Conservation (phyloP, 2,113 vertebrate species). For the Ancistrus triradiatus region DNA sequence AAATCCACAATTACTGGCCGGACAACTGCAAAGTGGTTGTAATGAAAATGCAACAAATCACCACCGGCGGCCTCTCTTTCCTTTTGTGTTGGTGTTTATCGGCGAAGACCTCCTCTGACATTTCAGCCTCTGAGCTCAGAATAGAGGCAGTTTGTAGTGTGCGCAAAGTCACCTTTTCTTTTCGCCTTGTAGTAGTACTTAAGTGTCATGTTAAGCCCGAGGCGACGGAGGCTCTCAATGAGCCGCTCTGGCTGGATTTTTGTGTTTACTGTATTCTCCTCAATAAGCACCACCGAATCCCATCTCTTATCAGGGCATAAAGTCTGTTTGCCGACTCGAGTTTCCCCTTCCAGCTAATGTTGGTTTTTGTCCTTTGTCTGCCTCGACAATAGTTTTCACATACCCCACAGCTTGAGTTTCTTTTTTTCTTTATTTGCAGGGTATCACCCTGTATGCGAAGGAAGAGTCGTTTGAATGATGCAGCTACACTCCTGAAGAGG, state of each 20-base stretch:
- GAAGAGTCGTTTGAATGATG: slow-evolving; percentile 67
- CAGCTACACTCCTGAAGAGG: slow-evolving; percentile 74
- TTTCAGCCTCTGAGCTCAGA: slow-evolving; percentile 66
- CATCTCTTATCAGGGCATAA: slow-evolving; percentile 81
- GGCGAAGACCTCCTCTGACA: slow-evolving; percentile 65
- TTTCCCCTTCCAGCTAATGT: slow-evolving; percentile 85
- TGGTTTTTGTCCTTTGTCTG: slow-evolving; percentile 79
- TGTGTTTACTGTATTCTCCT: slow-evolving; percentile 83
- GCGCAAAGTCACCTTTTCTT: slow-evolving; percentile 73
- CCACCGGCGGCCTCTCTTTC: slow-evolving; percentile 47
- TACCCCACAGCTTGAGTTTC: slow-evolving; percentile 80
- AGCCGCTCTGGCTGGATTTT: slow-evolving; percentile 76
- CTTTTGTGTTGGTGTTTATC: slow-evolving; percentile 44
- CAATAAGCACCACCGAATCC: slow-evolving; percentile 69
- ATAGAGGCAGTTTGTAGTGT: slow-evolving; percentile 74
- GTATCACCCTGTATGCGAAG: slow-evolving; percentile 73
- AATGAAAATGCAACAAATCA: slow-evolving; percentile 73
- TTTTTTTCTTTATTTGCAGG: slow-evolving; percentile 73
- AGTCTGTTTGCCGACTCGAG: slow-evolving; percentile 84
- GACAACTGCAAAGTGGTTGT: slow-evolving; percentile 56
- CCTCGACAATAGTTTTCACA: slow-evolving; percentile 74
- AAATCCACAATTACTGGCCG: slow-evolving; percentile 64
- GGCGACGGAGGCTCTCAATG: slow-evolving; percentile 75
- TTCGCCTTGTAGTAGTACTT: slow-evolving; percentile 76
- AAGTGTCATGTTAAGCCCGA: slow-evolving; percentile 84